Percentiles rank a stretch among this genome's conserved stretches.
phyloP scores from a whole-genome alignment of 37 sponge, comb jelly and placozoan genomes.

The Eunapius fragilis region DNA sequence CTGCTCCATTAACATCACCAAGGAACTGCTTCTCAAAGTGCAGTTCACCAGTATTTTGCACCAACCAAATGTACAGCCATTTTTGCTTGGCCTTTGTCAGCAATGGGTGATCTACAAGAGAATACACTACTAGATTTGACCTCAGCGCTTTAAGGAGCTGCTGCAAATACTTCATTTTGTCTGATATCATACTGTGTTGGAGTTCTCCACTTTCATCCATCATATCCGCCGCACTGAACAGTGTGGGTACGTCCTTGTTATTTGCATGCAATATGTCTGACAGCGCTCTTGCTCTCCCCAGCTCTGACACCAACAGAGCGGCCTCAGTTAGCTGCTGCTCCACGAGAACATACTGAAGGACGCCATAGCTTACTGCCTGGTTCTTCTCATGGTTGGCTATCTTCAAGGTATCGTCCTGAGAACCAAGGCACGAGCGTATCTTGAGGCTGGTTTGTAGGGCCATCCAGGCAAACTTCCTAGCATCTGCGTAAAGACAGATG shows the following conservation, averaged over 20 bases:
- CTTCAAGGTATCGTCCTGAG: conserved; percentile 48
- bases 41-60: background rate
- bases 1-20: background rate
- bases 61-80: conserved; percentile 40
- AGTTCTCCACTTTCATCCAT: background rate
- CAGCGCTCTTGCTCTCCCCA: conserved; percentile 50
- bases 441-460: conserved; percentile 24
- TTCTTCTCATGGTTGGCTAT: conserved; percentile 62
- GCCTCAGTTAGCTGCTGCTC: conserved; percentile 26
- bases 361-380: conserved; percentile 14
- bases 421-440: conserved; percentile 8
- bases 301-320: conserved; percentile 43
- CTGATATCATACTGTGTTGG: background rate
- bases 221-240: background rate
- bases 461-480: conserved; percentile 26
- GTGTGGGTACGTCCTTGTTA: background rate
- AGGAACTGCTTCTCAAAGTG: background rate
- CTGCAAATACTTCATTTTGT: background rate
- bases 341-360: conserved; percentile 34
- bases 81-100: background rate
- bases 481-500: no score
- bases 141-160: background rate
- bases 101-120: conserved; percentile 39
- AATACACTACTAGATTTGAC: conserved; percentile 39
- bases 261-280: conserved; percentile 17